Conservation (phyloP, 2,113 vertebrate genomes). For the Pangasianodon hypophthalmus region DNA sequence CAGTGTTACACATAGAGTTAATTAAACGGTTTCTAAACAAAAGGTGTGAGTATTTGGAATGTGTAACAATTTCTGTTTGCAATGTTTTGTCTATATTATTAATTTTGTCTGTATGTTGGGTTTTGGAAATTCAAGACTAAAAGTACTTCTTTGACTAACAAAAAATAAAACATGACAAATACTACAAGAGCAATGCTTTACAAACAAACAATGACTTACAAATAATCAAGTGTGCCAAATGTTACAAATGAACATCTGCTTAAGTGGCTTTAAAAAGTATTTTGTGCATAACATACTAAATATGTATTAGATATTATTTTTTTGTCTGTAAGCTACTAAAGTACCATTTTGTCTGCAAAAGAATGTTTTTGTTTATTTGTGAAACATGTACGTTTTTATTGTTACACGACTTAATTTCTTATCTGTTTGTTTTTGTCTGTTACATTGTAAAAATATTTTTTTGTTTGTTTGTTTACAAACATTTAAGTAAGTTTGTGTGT, state of each 20-base stretch:
- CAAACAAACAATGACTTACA: not conserved
- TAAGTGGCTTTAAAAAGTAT: not conserved
- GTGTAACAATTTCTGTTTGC: not conserved
- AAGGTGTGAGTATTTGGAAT: not conserved
- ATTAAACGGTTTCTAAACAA: not conserved
- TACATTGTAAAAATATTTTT: not conserved
- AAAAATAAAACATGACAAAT: not conserved
- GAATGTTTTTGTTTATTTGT: not conserved
- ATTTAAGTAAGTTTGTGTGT: not conserved
- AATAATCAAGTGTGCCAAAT: no score
- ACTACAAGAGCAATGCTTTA: not conserved
- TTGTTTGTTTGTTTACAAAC: not conserved
- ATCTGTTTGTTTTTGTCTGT: not conserved
- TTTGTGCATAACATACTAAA: not conserved
- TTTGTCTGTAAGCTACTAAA: not conserved
- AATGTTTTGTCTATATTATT: not conserved
- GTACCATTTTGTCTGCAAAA: not conserved
- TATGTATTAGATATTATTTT: not conserved
- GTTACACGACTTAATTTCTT: not conserved
- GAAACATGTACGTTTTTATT: not conserved
- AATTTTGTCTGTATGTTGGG: not conserved
- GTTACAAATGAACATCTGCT: no score
- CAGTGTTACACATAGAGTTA: not conserved
- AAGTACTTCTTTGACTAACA: not conserved
- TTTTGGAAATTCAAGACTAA: not conserved